These are phyloP conservation scores for Palaemon carinicauda DNA, from an alignment of 1,140 invertebrate species.

Conservation along the genomic window DNA sequence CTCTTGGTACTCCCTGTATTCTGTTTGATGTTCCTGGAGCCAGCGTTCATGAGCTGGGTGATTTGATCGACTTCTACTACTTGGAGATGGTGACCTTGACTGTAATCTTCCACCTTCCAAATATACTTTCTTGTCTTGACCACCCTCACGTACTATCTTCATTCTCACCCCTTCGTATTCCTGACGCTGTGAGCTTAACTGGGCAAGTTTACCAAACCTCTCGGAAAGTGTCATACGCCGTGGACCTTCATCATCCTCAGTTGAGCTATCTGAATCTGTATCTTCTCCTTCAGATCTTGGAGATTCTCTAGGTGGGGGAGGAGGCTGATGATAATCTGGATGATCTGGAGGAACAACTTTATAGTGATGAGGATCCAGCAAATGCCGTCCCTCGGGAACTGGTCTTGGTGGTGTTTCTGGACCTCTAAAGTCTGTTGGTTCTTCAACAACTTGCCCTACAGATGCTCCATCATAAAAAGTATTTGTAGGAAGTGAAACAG, in stretches of 20 bases:
- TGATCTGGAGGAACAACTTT: constrained; percentile 43
- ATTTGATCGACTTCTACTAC: constrained; percentile 38
- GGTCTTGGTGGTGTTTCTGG: constrained; percentile 38
- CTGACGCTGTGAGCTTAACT: constrained; percentile 79
- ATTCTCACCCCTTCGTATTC: constrained; percentile 60
- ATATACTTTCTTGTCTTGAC: constrained; percentile 58
- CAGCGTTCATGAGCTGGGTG: constrained; percentile 47
- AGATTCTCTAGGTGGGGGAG: constrained; percentile 37
- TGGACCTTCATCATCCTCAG: constrained; percentile 51
- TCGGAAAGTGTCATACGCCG: constrained; percentile 76
- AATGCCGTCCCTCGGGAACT: constrained; percentile 23
- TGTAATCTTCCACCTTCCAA: constrained; percentile 46
- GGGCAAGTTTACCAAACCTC: constrained; percentile 88
- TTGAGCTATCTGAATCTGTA: constrained; percentile 50
- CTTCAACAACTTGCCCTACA: constrained; percentile 21
- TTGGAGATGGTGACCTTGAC: constrained; percentile 42
- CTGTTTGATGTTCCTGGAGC: constrained; percentile 44
- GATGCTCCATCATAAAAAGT: constrained; percentile 36
- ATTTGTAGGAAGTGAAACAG: constrained; percentile 12
- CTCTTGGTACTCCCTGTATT: constrained; percentile 53
- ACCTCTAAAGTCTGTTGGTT: constrained; percentile 36
- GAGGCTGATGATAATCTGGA: constrained; percentile 38
- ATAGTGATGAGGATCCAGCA: constrained; percentile 46
- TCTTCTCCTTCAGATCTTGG: constrained; percentile 48
- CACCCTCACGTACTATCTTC: constrained; percentile 59